A percentile compares a stretch with the other conserved stretches of the same genome.
phyloP scores from a whole-genome alignment of 1,140 invertebrate genomes.

The Pemphigus obesinymphae region DNA sequence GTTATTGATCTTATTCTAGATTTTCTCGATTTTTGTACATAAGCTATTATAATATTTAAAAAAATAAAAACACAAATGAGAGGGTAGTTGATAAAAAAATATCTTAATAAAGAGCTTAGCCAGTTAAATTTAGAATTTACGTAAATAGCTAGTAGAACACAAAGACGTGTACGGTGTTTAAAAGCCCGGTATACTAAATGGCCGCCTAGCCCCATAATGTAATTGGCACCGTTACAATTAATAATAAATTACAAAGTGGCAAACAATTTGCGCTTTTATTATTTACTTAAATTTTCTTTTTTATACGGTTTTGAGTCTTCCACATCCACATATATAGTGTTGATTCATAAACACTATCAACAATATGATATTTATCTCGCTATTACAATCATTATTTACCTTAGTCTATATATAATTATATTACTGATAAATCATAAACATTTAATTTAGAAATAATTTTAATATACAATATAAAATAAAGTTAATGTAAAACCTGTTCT shows the following conservation, averaged over 20 bases:
- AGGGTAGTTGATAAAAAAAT: background rate
- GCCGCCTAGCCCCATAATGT: conserved; percentile 1
- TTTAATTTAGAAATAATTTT: too few relatives aligned
- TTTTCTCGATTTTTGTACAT: too few relatives aligned
- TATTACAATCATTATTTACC: too few relatives aligned
- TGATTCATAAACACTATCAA: background rate
- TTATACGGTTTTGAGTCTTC: background rate
- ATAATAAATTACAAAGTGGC: conserved; percentile 15
- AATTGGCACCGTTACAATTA: conserved; percentile 25
- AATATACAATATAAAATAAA: too few relatives aligned
- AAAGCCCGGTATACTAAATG: conserved; percentile 21
- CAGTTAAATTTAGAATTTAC: conserved; percentile 36
- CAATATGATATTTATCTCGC: too few relatives aligned
- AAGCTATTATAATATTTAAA: conserved; percentile 1
- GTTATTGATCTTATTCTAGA: too few relatives aligned
- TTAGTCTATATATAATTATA: too few relatives aligned
- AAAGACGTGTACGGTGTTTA: conserved; percentile 32
- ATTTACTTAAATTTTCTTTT: background rate
- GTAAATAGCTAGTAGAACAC: conserved; percentile 26
- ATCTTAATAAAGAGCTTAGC: conserved; percentile 19
- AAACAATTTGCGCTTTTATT: background rate
- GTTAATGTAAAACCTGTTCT: too few relatives aligned
- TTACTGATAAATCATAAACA: too few relatives aligned
- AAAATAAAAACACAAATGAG: background rate
- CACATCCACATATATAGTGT: background rate